phyloP scores from a whole-genome alignment of 2,113 vertebrate species.

The Aramus guarauna region DNA sequence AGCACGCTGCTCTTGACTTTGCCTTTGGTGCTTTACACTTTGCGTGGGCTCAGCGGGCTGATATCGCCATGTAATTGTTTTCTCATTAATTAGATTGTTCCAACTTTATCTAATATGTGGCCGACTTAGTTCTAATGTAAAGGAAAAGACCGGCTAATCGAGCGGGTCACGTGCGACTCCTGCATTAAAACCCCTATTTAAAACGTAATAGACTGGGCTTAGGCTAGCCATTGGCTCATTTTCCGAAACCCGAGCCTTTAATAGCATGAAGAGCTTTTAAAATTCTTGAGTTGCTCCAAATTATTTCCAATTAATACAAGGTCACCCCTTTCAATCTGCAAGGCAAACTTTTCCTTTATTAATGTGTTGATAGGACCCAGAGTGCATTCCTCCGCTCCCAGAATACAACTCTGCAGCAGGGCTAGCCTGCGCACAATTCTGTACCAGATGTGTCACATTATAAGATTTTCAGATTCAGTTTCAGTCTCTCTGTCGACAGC shows the following conservation, averaged over 20 bases:
- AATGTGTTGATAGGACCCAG: constrained; percentile 79
- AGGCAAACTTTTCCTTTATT: constrained; percentile 81
- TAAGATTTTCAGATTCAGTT: constrained; percentile 85
- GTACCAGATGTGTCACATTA: constrained; percentile 94
- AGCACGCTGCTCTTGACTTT: background rate
- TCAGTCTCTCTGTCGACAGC: constrained; percentile 84
- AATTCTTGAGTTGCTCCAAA: constrained; percentile 88
- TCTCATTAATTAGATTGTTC: constrained; percentile 60
- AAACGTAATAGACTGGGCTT: constrained; percentile 46
- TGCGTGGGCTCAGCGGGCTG: fast-evolving
- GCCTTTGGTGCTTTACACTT: background rate
- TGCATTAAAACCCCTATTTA: constrained; percentile 45
- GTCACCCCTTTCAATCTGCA: constrained; percentile 85
- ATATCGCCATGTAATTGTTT: constrained; percentile 55
- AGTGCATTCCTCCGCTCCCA: constrained; percentile 74
- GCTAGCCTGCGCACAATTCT: constrained; percentile 80
- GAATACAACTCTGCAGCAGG: constrained; percentile 76
- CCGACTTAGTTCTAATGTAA: constrained; percentile 19
- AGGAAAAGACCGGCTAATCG: constrained; percentile 60
- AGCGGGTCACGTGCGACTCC: constrained; percentile 47
- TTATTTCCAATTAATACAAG: constrained; percentile 95
- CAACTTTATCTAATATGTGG: constrained; percentile 57
- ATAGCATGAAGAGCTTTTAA: constrained; percentile 72
- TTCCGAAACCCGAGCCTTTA: constrained; percentile 77
- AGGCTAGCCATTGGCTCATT: constrained; percentile 73